Percentiles rank a stretch among this genome's conserved stretches.
phyloP scores from a whole-genome alignment of 1,140 invertebrate species.

The Aphelinus certus region DNA sequence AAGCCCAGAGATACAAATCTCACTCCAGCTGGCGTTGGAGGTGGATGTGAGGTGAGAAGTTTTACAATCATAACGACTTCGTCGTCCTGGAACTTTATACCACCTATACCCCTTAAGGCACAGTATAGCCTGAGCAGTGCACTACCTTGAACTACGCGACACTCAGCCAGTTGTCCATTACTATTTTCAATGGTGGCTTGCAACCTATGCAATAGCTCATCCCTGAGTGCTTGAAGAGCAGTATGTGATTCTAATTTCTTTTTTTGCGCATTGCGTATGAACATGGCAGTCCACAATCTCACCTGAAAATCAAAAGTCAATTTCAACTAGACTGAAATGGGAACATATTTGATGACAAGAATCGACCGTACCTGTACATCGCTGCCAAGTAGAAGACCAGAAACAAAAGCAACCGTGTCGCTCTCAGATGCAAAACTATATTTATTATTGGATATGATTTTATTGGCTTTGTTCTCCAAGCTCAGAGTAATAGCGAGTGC shows the following conservation, averaged over 20 bases:
- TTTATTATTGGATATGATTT: conserved; percentile 22
- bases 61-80: conserved; percentile 86
- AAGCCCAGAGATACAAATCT: conserved; percentile 92
- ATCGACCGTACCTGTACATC: conserved; percentile 73
- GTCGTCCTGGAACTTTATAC: conserved; percentile 93
- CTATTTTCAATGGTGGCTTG: conserved; percentile 67
- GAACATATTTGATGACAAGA: too few species aligned
- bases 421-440: conserved; percentile 55
- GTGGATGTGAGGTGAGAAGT: conserved; percentile 88
- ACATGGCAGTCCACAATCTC: conserved; percentile 91
- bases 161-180: conserved; percentile 71
- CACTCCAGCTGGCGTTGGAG: conserved; percentile 88
- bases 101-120: conserved; percentile 90
- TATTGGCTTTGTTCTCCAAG: conserved; percentile 65
- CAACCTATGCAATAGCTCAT: conserved; percentile 80
- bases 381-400: conserved; percentile 88
- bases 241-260: conserved; percentile 79
- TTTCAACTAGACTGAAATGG: too few species aligned
- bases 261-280: conserved; percentile 91
- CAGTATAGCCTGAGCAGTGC: conserved; percentile 87
- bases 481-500: conserved; percentile 84
- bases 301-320: conserved; percentile 58
- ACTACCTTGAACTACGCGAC: conserved; percentile 81
- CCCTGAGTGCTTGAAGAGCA: conserved; percentile 79
- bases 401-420: conserved; percentile 84